Evolutionary conservation across 2,888 invertebrate genomes (phyloP).

Genomic region (Chromoteleia sp.): DNA sequence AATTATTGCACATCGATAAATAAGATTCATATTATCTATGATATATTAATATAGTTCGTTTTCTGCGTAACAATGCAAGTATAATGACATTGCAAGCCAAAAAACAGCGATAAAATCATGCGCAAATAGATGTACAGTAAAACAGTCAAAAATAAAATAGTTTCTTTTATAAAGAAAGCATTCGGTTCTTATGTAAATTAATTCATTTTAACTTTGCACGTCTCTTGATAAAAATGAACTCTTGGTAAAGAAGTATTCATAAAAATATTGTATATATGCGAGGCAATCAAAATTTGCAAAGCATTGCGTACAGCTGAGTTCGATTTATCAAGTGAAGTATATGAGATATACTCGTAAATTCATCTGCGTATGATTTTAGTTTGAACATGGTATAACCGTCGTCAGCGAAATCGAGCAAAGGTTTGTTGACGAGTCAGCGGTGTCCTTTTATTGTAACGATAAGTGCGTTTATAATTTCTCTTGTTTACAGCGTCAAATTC

Average conservation of each 20-base stretch:
- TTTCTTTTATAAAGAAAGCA: too few relatives aligned
- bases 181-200: too few relatives aligned
- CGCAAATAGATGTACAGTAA: too few relatives aligned
- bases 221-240: too few relatives aligned
- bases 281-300: conserved; percentile 5
- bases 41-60: too few relatives aligned
- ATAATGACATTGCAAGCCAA: too few relatives aligned
- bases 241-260: conserved; percentile 7
- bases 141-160: too few relatives aligned
- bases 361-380: conserved; percentile 9
- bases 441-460: conserved; percentile 46
- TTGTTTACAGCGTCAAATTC: neutral
- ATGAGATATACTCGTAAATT: conserved; percentile 9
- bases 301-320: conserved; percentile 3
- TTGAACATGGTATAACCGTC: conserved; percentile 15
- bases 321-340: conserved; percentile 9
- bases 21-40: too few relatives aligned
- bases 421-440: conserved; percentile 28
- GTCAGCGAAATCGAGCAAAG: conserved; percentile 33
- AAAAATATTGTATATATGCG: neutral
- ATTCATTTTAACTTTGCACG: too few relatives aligned
- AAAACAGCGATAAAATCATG: too few relatives aligned
- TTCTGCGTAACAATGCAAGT: too few relatives aligned
- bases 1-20: too few relatives aligned
- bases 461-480: conserved; percentile 27